Evolutionary conservation across 2,888 invertebrate species (phyloP).

Genomic region (Epistrophe grossulariae): DNA sequence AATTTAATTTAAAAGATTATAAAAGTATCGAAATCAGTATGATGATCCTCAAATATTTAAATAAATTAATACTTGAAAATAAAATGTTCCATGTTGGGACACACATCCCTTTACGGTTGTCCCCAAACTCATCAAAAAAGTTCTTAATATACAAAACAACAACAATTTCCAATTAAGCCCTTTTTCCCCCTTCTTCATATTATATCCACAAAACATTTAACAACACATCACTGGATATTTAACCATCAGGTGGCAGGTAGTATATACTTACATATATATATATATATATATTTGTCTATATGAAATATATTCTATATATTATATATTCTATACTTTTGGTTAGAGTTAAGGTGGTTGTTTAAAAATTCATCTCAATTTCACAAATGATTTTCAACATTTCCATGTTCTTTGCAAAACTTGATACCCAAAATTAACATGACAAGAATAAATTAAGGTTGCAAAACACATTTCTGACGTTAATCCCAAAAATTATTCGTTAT

Average conservation of each 20-base stretch:
- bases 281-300: too few relatives aligned
- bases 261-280: too few relatives aligned
- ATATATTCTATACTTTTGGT: too few relatives aligned
- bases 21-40: too few relatives aligned
- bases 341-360: neutral
- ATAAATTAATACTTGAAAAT: neutral
- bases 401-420: slow-evolving; percentile 9
- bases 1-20: too few relatives aligned
- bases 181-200: neutral
- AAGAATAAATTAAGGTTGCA: slow-evolving; percentile 47
- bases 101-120: neutral
- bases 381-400: slow-evolving; percentile 37
- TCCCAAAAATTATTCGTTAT: slow-evolving; percentile 10
- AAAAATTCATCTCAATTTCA: slow-evolving; percentile 21
- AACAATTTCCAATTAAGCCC: slow-evolving; percentile 2
- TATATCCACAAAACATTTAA: slow-evolving; percentile 28
- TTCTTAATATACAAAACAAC: slow-evolving; percentile 11
- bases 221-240: slow-evolving; percentile 33
- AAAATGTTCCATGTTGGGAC: neutral
- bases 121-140: neutral
- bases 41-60: neutral
- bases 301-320: too few relatives aligned
- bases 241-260: slow-evolving; percentile 25
- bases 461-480: slow-evolving; percentile 38
- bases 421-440: slow-evolving; percentile 45